phyloP scores from a whole-genome alignment of 2,113 vertebrate genomes.

The Cervus canadensis region DNA sequence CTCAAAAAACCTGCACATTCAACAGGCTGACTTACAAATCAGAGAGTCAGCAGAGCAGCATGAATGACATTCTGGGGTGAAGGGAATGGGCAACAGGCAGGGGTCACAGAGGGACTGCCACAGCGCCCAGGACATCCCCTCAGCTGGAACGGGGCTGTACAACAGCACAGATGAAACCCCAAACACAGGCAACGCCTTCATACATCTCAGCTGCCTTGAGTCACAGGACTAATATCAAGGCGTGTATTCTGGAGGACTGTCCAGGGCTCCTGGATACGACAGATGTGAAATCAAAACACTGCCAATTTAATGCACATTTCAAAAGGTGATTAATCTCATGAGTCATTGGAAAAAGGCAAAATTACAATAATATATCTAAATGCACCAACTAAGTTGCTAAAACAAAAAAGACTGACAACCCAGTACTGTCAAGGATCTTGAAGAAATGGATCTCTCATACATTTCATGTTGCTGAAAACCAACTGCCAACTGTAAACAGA shows the following conservation, averaged over 20 bases:
- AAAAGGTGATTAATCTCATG: background rate
- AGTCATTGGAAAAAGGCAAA: background rate
- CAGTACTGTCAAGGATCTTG: background rate
- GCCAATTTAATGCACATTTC: background rate
- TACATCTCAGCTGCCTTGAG: background rate
- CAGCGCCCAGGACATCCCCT: background rate
- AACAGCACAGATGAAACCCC: background rate
- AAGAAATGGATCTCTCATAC: background rate
- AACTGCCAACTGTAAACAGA: background rate
- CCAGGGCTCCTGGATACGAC: background rate
- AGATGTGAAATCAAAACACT: background rate
- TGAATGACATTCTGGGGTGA: background rate
- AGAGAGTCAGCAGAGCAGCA: background rate
- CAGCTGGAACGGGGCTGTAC: rapidly evolving
- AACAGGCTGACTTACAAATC: background rate
- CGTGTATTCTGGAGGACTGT: background rate
- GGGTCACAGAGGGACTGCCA: background rate
- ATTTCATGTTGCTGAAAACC: background rate
- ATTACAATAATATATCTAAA: background rate
- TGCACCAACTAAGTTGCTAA: background rate
- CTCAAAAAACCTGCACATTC: background rate
- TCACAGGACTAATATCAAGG: background rate
- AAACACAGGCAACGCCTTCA: background rate
- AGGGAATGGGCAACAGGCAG: background rate
- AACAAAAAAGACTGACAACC: background rate